phyloP scores from a whole-genome alignment of 2,888 invertebrate species.

The Aspidiotus destructor region DNA sequence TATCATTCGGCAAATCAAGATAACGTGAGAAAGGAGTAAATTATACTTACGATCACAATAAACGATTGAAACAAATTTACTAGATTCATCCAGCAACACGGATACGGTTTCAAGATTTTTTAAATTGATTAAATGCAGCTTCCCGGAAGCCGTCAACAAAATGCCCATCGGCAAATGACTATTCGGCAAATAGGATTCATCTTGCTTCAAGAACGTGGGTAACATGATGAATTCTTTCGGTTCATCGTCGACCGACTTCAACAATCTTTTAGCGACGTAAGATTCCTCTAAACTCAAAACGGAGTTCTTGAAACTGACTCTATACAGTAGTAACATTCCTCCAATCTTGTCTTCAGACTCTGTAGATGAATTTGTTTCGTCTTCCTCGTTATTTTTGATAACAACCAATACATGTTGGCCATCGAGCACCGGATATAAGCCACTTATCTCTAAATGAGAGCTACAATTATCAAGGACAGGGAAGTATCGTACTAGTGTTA shows the following conservation, averaged over 20 bases:
- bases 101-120: conserved; percentile 22
- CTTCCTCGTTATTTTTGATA: background rate
- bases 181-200: conserved; percentile 19
- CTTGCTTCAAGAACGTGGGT: conserved; percentile 33
- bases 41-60: conserved; percentile 66
- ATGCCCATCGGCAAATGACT: conserved; percentile 44
- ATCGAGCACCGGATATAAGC: conserved; percentile 20
- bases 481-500: conserved; percentile 16
- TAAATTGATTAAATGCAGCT: conserved; percentile 52
- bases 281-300: conserved; percentile 34
- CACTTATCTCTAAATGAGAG: conserved; percentile 15
- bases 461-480: conserved; percentile 6
- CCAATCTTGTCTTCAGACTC: conserved; percentile 36
- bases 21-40: background rate
- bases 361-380: background rate
- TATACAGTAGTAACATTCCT: conserved; percentile 50
- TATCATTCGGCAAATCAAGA: background rate
- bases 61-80: conserved; percentile 64
- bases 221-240: conserved; percentile 35
- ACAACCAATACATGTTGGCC: conserved; percentile 26
- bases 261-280: conserved; percentile 28
- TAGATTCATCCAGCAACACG: background rate
- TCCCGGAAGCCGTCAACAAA: conserved; percentile 62
- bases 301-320: conserved; percentile 44
- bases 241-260: conserved; percentile 12